phyloP scores from a whole-genome alignment of 53 echinoderm and acorn worm genomes.

The Mesocentrotus franciscanus region DNA sequence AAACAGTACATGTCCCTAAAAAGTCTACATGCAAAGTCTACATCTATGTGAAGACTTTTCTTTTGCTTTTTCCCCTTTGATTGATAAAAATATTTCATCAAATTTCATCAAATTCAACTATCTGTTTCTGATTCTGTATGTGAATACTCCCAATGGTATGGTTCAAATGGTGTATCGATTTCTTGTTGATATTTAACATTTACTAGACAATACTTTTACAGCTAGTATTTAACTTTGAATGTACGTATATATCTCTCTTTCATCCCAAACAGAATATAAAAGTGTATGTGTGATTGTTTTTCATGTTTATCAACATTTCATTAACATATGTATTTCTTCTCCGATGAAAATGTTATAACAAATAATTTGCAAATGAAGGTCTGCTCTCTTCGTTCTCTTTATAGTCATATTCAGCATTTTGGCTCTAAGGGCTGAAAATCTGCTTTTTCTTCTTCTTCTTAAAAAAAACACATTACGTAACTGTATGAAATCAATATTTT shows the following conservation, averaged over 20 bases:
- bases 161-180: background rate
- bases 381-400: background rate
- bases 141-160: background rate
- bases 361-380: background rate
- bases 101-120: too few relatives aligned
- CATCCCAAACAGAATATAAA: too few relatives aligned
- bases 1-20: too few relatives aligned
- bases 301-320: background rate
- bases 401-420: background rate
- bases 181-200: background rate
- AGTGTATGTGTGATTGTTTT: too few relatives aligned
- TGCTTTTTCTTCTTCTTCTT: too few relatives aligned
- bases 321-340: background rate
- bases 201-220: background rate
- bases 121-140: too few relatives aligned
- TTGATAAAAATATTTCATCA: too few relatives aligned
- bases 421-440: background rate
- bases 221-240: background rate
- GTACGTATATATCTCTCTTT: background rate
- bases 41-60: too few relatives aligned
- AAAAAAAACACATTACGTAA: too few relatives aligned
- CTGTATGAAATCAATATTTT: background rate
- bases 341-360: background rate
- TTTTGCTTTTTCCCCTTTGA: too few relatives aligned
- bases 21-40: too few relatives aligned